Evolutionary conservation across 2,888 invertebrate genomes (phyloP).

Genomic region (Hipparchia semele): DNA sequence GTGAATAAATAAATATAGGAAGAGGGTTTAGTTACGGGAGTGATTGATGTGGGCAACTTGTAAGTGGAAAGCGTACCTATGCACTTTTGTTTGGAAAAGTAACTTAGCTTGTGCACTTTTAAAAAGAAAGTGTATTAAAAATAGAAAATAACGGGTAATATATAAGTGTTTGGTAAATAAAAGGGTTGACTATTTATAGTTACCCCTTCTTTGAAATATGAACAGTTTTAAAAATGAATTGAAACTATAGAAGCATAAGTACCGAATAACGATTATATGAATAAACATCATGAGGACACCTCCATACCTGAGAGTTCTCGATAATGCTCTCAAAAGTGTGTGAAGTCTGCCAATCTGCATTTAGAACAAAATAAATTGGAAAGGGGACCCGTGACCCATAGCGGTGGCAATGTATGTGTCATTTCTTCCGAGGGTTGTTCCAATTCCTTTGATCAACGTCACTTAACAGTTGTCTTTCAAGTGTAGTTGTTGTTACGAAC

Average conservation of each 20-base stretch:
- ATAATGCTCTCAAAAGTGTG: no score
- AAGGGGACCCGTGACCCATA: no score
- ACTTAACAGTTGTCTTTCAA: not conserved
- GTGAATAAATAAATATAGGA: constrained; percentile 43
- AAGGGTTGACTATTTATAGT: not conserved
- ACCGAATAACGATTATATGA: no score
- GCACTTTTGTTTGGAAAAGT: constrained; percentile 25
- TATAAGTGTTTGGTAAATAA: not conserved
- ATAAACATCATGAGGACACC: no score
- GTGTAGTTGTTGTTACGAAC: not conserved
- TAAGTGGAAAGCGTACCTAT: constrained; percentile 17
- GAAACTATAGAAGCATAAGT: no score
- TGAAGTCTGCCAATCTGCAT: no score
- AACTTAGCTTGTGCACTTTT: not conserved
- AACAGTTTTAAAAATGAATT: no score
- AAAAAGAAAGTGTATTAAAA: not conserved
- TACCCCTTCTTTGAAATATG: no score
- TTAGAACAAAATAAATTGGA: no score
- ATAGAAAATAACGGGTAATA: not conserved
- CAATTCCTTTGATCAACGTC: not conserved
- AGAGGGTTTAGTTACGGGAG: constrained; percentile 39
- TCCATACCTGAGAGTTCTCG: no score
- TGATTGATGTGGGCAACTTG: constrained; percentile 19
- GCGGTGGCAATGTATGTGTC: no score
- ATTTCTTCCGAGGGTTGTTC: no score